phyloP scores from a whole-genome alignment of 2,888 invertebrate species.

The Trissolcus brochymenae region DNA sequence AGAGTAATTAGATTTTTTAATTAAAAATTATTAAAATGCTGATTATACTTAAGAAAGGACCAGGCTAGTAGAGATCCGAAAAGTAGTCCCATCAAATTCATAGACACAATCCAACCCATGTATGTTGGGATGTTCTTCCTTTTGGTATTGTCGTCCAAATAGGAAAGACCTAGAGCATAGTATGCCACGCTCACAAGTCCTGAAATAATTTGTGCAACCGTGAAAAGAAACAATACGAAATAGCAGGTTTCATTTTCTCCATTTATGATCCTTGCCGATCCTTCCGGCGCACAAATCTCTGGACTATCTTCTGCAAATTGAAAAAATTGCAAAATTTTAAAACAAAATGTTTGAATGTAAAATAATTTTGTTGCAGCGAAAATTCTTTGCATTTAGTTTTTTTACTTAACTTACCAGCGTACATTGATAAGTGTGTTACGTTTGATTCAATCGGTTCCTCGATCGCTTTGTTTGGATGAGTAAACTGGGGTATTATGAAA shows the following conservation, averaged over 20 bases:
- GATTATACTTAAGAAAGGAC: slow-evolving; percentile 69
- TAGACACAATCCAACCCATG: slow-evolving; percentile 65
- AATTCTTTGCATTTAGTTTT: neutral
- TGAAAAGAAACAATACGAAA: slow-evolving; percentile 76
- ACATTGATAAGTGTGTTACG: slow-evolving; percentile 66
- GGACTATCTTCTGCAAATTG: slow-evolving; percentile 57
- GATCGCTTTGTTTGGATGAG: slow-evolving; percentile 68
- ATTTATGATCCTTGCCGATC: slow-evolving; percentile 60
- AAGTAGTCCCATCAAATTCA: slow-evolving; percentile 66
- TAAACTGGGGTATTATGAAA: slow-evolving; percentile 79
- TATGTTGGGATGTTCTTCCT: slow-evolving; percentile 77
- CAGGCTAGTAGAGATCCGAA: slow-evolving; percentile 70
- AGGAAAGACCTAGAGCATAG: slow-evolving; percentile 79
- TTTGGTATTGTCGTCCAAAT: slow-evolving; percentile 81
- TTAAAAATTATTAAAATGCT: neutral
- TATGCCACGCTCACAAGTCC: slow-evolving; percentile 78
- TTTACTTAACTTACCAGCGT: slow-evolving; percentile 64
- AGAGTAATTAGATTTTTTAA: no score
- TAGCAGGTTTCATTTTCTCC: slow-evolving; percentile 65
- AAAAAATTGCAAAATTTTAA: neutral
- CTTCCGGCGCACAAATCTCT: slow-evolving; percentile 59
- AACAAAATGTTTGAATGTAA: neutral
- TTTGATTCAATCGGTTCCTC: slow-evolving; percentile 64
- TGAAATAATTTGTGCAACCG: slow-evolving; percentile 77
- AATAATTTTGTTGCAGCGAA: neutral